Evolutionary conservation across 2,888 invertebrate species (phyloP), one percentile per base, ranked within the genome.

Genomic region (Dichetophora obliterata): DNA sequence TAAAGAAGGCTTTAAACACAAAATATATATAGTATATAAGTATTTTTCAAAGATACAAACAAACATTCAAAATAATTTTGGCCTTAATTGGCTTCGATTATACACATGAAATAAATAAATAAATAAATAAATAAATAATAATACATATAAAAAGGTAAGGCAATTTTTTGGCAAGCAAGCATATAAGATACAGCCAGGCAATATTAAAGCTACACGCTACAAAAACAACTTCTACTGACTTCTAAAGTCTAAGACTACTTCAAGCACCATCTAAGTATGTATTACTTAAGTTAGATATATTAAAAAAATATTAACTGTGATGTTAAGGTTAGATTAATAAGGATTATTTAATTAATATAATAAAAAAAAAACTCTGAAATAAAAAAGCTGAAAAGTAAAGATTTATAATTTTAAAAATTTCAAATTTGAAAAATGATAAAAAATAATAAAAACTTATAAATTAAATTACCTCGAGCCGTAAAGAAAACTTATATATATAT

Each of bases 301-400:
- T 34, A 43, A 31, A 66, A 66, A 6, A 19, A 22, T 16, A 27
- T 63, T 27, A 22, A 63, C 37, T n/a, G 84, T 84, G 80, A 81
- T 80, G 81, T 84, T 83, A 82, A 80, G 70, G 77, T 75, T 72
- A 72, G 34, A n/a, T 61, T 65, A 71, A 78, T 72, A 74, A 61
- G 66, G 11, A 22, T 54, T 52, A 80, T 71, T 68, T 63, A 34
- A 43, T 37, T 65, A 27, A 54, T 16, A 73, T 69, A 78, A 66
- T 73, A 73, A 76, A 78, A 34, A 75, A 80, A 82, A 81, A 66
- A 68, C 84, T 84, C 85, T 85, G 85, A 82, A 85, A 85, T 83
- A 83, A 79, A 85, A 83, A 82, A 83, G 85, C 85, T 85, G 85
- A 85, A 85, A 85, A 82, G 84, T 82, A 84, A 85, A 84, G 79